A percentile compares a stretch with the other conserved stretches of the same genome.
Evolutionary conservation across 1,140 invertebrate species (phyloP).

Genomic region (Drosophila nebulosa): DNA sequence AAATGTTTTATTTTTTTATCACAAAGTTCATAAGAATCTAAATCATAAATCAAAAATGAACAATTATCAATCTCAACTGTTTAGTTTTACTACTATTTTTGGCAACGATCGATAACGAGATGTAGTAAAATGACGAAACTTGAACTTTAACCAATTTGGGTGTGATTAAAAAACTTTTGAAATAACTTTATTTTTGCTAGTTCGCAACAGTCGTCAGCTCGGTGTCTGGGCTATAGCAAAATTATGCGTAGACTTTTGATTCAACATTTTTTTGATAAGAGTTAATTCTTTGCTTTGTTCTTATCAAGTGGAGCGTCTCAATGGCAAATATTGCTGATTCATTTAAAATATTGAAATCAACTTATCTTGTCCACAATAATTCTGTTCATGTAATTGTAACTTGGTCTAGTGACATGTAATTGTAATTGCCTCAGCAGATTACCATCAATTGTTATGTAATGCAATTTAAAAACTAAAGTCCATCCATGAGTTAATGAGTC

Average conservation of each 20-base stretch:
- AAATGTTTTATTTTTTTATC: neutral
- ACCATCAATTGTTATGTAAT: neutral
- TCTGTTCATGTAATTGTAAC: neutral
- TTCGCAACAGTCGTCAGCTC: neutral
- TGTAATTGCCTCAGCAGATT: neutral
- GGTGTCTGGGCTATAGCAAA: neutral
- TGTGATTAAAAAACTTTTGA: neutral
- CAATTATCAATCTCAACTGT: neutral
- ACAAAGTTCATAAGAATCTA: neutral
- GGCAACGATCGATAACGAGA: neutral
- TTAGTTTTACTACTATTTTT: neutral
- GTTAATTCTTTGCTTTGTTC: neutral
- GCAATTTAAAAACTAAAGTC: neutral
- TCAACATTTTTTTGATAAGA: neutral
- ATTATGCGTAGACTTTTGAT: neutral
- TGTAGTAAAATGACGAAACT: neutral
- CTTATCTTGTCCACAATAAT: neutral
- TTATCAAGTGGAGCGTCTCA: neutral
- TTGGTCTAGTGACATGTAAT: neutral
- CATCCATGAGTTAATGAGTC: neutral
- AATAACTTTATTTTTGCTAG: neutral
- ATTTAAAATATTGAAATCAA: neutral
- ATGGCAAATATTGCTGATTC: neutral
- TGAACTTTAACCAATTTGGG: neutral
- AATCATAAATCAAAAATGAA: neutral